Evolutionary conservation across 1,140 invertebrate species (phyloP), one percentile per base, ranked within the genome.

Genomic region (Microplitis mediator): DNA sequence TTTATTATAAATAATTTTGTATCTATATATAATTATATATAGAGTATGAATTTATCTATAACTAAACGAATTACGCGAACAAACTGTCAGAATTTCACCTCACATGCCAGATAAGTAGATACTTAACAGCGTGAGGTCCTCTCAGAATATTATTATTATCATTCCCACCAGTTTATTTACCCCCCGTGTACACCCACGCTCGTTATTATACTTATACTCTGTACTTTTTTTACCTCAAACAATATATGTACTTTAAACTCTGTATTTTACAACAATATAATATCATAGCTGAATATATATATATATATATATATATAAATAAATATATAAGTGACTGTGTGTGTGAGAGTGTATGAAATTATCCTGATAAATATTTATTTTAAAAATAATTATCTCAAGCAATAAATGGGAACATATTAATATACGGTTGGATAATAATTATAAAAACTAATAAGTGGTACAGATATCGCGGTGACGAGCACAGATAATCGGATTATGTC

Each of bases 401-500:
- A 11, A 45, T 45, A 45, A 45, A 45, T 45, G 5, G 6, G 39
- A 9, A 11, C 11, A 45, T 45, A 45, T 45, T 45, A 45, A 45
- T 45, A 9, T 11, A 45, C 39, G 39, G 39, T 45, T 45, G 39
- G 8, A 6, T 45, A 11, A 45, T 45, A 45, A 45, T 45, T 45
- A 9, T 9, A 45, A 45, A 45, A 45, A 45, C 39, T 45, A 45
- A 45, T 45, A 45, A 45, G 39, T 45, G 39, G 39, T 45, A 45
- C 39, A 45, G 39, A 45, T 45, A 45, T 58, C 31, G 34, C 65
- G 31, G 8, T 71, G 45, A 34, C 54, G 62, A 68, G 67, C 62
- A 61, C 67, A 50, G 34, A 75, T 82, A 81, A 81, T 77, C 79
- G 78, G 79, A 80, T 82, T 80, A 81, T 76, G 75, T 79, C 78